phyloP scores from a whole-genome alignment of 2,797 vertebrate genomes.

The Lepus townsendii region DNA sequence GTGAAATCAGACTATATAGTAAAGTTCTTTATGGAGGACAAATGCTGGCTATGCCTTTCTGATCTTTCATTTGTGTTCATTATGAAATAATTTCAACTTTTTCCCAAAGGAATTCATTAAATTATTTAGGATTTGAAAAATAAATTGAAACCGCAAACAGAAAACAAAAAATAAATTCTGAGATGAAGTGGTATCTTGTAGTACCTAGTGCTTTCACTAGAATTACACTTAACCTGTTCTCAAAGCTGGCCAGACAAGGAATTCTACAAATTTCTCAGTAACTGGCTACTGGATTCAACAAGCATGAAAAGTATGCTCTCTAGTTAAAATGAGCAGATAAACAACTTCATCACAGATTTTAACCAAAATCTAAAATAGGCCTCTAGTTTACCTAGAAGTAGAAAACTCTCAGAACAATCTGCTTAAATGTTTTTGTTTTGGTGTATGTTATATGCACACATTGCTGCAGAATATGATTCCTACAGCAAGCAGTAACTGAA shows the following conservation, averaged over 20 bases:
- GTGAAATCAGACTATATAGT: neutral
- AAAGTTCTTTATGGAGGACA: slow-evolving; percentile 26
- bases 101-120: neutral
- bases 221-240: slow-evolving; percentile 24
- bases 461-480: neutral
- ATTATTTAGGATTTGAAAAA: slow-evolving; percentile 24
- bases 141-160: slow-evolving; percentile 35
- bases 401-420: slow-evolving; percentile 44
- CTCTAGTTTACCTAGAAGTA: slow-evolving; percentile 47
- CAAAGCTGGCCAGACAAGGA: slow-evolving; percentile 1
- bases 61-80: neutral
- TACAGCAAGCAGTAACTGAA: slow-evolving; percentile 20
- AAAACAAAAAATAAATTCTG: neutral
- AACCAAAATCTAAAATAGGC: slow-evolving; percentile 36
- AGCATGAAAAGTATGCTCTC: neutral
- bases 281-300: neutral
- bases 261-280: slow-evolving; percentile 19
- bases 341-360: neutral
- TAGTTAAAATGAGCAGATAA: neutral
- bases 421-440: neutral
- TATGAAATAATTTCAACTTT: slow-evolving; percentile 52
- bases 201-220: neutral
- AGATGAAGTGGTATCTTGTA: neutral
- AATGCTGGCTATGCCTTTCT: slow-evolving; percentile 32
- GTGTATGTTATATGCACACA: neutral